phyloP scores from a whole-genome alignment of 2,113 vertebrate species.

The Neogobius melanostomus region DNA sequence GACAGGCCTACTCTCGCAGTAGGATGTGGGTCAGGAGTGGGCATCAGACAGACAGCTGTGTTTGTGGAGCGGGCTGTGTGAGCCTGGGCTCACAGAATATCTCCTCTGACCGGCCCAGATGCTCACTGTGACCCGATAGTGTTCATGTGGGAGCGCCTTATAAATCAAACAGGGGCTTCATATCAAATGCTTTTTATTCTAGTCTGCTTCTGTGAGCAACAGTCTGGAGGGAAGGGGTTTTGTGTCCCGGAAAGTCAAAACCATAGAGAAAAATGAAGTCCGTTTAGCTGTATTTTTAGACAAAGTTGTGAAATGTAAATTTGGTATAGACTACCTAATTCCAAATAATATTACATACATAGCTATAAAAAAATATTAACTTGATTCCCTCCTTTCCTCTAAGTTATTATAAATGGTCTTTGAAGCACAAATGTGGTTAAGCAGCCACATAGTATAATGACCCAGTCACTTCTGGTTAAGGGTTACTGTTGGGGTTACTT shows the following conservation, averaged over 20 bases:
- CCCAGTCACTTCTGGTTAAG: slow-evolving; percentile 1
- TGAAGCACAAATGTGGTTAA: not conserved
- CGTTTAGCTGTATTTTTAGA: not conserved
- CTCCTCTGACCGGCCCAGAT: slow-evolving; percentile 58
- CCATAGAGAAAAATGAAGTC: not conserved
- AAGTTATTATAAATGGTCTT: too few relatives aligned
- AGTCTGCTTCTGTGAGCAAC: slow-evolving; percentile 36
- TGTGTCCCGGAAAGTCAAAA: slow-evolving; percentile 18
- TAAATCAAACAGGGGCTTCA: slow-evolving; percentile 55
- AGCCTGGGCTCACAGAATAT: slow-evolving; percentile 47
- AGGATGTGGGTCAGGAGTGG: slow-evolving; percentile 23
- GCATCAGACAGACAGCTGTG: slow-evolving; percentile 68
- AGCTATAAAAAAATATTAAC: too few relatives aligned
- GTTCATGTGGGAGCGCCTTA: slow-evolving; percentile 44
- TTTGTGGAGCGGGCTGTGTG: slow-evolving; percentile 56
- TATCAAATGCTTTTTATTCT: slow-evolving; percentile 52
- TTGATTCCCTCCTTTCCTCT: too few relatives aligned
- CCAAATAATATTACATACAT: too few relatives aligned
- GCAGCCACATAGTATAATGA: not conserved
- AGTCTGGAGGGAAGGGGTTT: slow-evolving; percentile 22
- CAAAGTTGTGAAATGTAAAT: too few relatives aligned
- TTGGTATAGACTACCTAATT: too few relatives aligned
- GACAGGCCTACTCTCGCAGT: not conserved
- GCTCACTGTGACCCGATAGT: slow-evolving; percentile 54
- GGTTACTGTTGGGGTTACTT: not conserved